Evolutionary conservation across 2,113 vertebrate genomes (phyloP), one percentile per base, ranked within the genome.

Genomic region (Halcyon malimbica): DNA sequence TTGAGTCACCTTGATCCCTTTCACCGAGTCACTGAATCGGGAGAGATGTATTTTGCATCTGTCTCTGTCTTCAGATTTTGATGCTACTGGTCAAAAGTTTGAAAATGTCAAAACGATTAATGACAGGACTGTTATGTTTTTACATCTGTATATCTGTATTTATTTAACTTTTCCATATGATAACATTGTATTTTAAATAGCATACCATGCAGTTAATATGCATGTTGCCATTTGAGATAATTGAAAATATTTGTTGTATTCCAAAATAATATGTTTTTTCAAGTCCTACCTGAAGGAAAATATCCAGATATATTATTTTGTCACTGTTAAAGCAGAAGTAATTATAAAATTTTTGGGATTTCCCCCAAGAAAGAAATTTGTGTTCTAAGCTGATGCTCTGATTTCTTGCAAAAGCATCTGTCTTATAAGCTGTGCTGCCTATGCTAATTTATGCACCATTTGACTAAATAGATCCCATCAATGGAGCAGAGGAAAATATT

Each of bases 371-470:
- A 94, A 39, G 37, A 57, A 60, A 95, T 85, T 62, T 25, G 33
- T 31, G 3, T 67, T 90, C 75, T 85, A 67, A 63, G 5, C 9
- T 33, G 28, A 42, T 83, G 37, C 16, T 91, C 33, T 69, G 41
- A 37, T n/a, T 95, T 85, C 75, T 79, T 88, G 25, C 39, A 84
- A 44, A 83, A 83, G n/a, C 64, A 75, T 64, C 46, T 96, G 46
- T 75, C 48, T 78, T 63, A 54, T 71, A 78, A 95, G 74, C 63
- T 31, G 26, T 73, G 24, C 6, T 87, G 65, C 31, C 57, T 84
- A 21, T 91, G 75, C 14, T 91, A 54, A 87, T 83, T 91, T 95
- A 51, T 90, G 75, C 63, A 88, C 13, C 63, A 70, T 84, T 94
- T 76, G 20, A 94, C 63, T 93, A 70, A 94, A 76, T 24, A 83